Evolutionary conservation across 2,113 vertebrate species (phyloP).

Genomic region (Athene cunicularia): DNA sequence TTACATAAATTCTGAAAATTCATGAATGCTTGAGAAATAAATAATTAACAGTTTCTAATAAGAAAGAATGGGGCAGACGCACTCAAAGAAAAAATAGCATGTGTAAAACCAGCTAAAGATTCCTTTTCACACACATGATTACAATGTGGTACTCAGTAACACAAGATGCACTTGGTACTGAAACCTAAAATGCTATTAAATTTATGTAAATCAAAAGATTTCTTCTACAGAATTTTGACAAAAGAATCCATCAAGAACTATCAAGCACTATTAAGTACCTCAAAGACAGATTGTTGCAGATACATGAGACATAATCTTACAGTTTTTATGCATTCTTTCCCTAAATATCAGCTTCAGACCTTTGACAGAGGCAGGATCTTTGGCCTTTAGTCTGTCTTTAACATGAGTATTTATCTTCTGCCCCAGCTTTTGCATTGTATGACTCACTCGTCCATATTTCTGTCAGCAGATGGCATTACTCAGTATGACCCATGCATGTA

Average conservation of each 20-base stretch:
- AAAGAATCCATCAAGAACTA: neutral
- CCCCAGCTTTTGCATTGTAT: neutral
- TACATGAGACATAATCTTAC: neutral
- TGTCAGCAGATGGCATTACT: slow-evolving; percentile 34
- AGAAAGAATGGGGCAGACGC: neutral
- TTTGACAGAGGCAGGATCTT: neutral
- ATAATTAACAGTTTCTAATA: neutral
- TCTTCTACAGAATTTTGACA: neutral
- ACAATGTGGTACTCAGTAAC: neutral
- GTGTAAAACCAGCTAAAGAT: neutral
- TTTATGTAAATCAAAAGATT: neutral
- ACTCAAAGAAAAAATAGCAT: neutral
- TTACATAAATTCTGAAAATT: neutral
- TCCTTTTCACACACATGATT: neutral
- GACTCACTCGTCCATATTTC: neutral
- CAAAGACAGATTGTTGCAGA: neutral
- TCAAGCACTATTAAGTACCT: neutral
- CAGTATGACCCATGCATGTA: neutral
- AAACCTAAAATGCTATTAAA: neutral
- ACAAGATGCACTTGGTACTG: neutral
- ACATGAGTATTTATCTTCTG: neutral
- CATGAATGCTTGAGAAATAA: neutral
- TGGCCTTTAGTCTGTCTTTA: neutral
- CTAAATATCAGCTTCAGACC: neutral
- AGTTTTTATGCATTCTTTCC: neutral